phyloP scores from a whole-genome alignment of 1,140 invertebrate species.

The Drosophila murphyi region DNA sequence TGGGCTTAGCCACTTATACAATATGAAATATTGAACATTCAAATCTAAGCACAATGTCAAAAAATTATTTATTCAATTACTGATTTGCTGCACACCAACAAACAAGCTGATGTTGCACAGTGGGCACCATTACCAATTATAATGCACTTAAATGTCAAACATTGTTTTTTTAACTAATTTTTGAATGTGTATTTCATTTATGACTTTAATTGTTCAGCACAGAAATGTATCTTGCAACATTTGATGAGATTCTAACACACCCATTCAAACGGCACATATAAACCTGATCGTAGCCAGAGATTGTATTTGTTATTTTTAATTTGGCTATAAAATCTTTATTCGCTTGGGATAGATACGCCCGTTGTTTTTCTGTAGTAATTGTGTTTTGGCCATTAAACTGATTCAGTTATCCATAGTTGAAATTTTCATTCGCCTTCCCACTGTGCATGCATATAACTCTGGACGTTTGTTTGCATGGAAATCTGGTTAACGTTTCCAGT shows the following conservation, averaged over 20 bases:
- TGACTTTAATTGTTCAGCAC: too few species aligned
- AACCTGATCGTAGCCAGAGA: too few species aligned
- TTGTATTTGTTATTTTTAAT: too few species aligned
- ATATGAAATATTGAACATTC: conserved; percentile 25
- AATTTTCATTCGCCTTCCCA: conserved; percentile 10
- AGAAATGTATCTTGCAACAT: too few species aligned
- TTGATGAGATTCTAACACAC: too few species aligned
- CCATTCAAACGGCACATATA: too few species aligned
- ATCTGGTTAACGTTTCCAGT: background rate
- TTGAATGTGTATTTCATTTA: too few species aligned
- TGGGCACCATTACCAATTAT: background rate
- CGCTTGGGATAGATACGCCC: too few species aligned
- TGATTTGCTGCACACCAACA: conserved; percentile 2
- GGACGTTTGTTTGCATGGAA: background rate
- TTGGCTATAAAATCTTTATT: too few species aligned
- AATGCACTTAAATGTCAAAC: too few species aligned
- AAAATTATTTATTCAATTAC: conserved; percentile 30
- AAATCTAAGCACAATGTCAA: conserved; percentile 24
- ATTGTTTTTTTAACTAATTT: too few species aligned
- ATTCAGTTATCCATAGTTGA: background rate
- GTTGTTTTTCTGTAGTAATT: background rate
- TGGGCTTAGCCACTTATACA: conserved; percentile 1
- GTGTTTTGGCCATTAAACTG: background rate
- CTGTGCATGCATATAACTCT: conserved; percentile 19
- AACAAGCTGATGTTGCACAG: background rate